phyloP scores from a whole-genome alignment of 2,113 vertebrate species.

The Cariama cristata region DNA sequence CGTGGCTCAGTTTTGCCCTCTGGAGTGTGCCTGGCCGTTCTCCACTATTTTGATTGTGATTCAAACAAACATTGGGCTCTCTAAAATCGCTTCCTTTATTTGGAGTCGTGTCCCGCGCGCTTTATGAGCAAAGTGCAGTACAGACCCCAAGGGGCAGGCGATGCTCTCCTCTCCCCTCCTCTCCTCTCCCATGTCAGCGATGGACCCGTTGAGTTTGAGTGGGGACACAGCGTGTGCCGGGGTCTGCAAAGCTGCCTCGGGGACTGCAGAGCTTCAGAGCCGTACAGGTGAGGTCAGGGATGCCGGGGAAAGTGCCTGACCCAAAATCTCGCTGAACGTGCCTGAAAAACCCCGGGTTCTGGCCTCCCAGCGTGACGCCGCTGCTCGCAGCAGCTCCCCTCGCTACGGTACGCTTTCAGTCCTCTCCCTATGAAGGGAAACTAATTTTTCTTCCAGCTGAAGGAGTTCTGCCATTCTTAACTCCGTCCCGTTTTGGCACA shows the following conservation, averaged over 20 bases:
- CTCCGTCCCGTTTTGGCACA: background rate
- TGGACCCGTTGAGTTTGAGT: background rate
- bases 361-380: background rate
- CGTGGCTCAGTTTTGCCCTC: background rate
- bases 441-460: background rate
- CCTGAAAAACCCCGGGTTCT: background rate
- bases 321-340: rapidly evolving
- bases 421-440: background rate
- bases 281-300: background rate
- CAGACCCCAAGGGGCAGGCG: background rate
- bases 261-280: background rate
- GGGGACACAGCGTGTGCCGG: background rate
- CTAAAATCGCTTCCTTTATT: background rate
- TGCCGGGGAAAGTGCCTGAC: background rate
- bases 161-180: background rate
- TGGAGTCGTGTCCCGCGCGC: rapidly evolving
- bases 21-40: background rate
- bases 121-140: background rate
- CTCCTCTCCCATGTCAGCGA: background rate
- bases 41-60: background rate
- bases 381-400: background rate
- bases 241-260: background rate
- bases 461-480: background rate
- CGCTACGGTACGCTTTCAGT: rapidly evolving
- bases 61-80: background rate